A percentile compares a stretch with the other conserved stretches of the same genome.
phyloP scores from a whole-genome alignment of 1,140 invertebrate genomes.

The Tribolium madens region DNA sequence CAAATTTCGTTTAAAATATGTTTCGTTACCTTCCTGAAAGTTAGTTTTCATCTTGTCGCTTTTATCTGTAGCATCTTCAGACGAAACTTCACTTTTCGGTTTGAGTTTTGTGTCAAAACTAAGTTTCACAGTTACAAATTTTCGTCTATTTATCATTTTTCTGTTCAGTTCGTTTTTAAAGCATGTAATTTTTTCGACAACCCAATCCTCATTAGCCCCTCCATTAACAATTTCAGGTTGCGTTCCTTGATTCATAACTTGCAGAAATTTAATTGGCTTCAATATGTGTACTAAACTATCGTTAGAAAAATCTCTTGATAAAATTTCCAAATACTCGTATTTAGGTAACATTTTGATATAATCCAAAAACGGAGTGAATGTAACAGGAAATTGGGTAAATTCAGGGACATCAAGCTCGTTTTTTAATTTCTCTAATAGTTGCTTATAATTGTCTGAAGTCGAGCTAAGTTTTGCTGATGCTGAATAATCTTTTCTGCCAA shows the following conservation, averaged over 20 bases:
- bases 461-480: conserved; percentile 42
- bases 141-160: background rate
- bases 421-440: conserved; percentile 52
- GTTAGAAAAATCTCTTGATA: conserved; percentile 40
- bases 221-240: conserved; percentile 45
- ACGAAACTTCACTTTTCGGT: background rate
- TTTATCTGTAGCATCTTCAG: background rate
- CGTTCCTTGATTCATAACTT: conserved; percentile 8
- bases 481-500: conserved; percentile 33
- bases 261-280: conserved; percentile 44
- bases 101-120: conserved; percentile 2
- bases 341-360: conserved; percentile 48
- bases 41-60: background rate
- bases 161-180: background rate
- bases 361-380: conserved; percentile 54
- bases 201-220: conserved; percentile 55
- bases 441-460: conserved; percentile 53
- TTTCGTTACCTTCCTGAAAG: conserved; percentile 6
- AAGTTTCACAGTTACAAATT: conserved; percentile 33
- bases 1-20: conserved; percentile 43
- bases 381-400: conserved; percentile 45
- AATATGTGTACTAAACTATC: conserved; percentile 50
- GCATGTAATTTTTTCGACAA: conserved; percentile 41
- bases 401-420: conserved; percentile 14
- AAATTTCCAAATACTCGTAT: background rate